Base-by-base conservation (phyloP, 2,113 vertebrate species). In the Mormyrus lacerda region DNA sequence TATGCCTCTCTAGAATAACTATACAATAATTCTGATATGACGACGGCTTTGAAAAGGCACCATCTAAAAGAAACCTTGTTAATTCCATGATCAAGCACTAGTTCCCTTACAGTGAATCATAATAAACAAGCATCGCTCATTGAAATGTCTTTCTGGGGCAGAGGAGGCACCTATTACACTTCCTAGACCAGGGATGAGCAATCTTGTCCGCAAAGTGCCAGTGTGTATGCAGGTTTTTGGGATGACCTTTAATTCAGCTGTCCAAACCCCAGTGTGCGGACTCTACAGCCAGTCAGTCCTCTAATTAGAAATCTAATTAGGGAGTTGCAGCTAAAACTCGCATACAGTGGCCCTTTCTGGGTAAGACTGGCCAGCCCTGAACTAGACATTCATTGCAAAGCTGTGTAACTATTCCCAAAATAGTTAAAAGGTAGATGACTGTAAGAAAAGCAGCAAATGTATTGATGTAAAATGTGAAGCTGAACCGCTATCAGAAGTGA, bases 341-440 rank as follows among this genome's bases (percentile, higher is more conserved):
- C 53, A 21, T 7, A 53, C 51, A 55, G 19, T 55, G 53, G 1
- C 53, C 53, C 19, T 55, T 21, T 55, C 53, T 55, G 53, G 53
- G 53, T 21, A 55, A 21, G 53, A 55, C 5, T 55, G 19, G 19
- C 53, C 53, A 55, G 19, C 53, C 21, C 53, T 7, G 19, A 55
- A 55, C 53, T 55, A 55, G 44, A 27, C 24, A 58, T 58, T 21
- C 17, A 42, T 19, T 39, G 6, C 13, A 24, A 79, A 50, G 61
- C 17, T 51, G 44, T 50, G 27, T 35, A 76, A 88, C 58, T 48
- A n/a, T 27, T 88, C 65, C 87, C 42, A 61, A 88, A 85, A 88
- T 45, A 73, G 61, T 27, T 76, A 50, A 76, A 50, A 76, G 27
- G 44, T 19, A 50, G 42, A 73, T n/a, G 65, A 48, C 6, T 48